Base-by-base conservation (phyloP, 2,113 vertebrate genomes). In the Taxidea taxus region DNA sequence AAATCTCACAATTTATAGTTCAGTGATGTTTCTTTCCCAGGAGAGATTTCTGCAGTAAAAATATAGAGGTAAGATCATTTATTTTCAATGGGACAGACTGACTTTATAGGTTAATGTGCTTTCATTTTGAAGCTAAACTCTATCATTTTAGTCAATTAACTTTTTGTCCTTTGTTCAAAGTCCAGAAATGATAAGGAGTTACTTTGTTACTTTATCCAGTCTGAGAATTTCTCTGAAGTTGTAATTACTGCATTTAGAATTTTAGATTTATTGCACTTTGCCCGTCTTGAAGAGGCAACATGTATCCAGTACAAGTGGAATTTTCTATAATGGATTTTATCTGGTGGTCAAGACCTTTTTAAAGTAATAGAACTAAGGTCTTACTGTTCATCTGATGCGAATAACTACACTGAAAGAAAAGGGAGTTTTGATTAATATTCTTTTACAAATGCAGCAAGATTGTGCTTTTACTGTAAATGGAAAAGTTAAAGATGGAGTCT, bases 111-210 rank as follows among this genome's bases (percentile, higher is more conserved):
- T 94, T 96, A 94, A 97, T 89, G 34, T 89, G 16, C 1, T 96
- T 95, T 95, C 18, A 60, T 97, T 97, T 60, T 20, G 88, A 92
- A 91, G 47, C 51, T 97, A 97, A 96, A 96, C 77, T 44, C 77
- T 96, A 47, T 91, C 58, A 89, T 96, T 98, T 96, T 72, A 97
- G 93, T 72, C 10, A 97, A 80, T 95, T 97, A 77, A 96, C 23
- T 94, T 97, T 25, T 95, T 96, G 89, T 66, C 83, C 94, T 98
- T 97, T 97, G 75, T 81, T 97, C 74, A 90, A 96, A 44, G 77
- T 56, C 68, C 49, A 97, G 37, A 90, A 95, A 95, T 95, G 93
- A 90, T 97, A 86, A 87, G 39, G 98, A 96, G 11, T 68, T 94
- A n/a, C 21, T 86, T 77, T 87, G 10, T 37, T 94, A 54, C 29